phyloP scores from a whole-genome alignment of 2,113 vertebrate genomes.

The Zootoca vivipara region DNA sequence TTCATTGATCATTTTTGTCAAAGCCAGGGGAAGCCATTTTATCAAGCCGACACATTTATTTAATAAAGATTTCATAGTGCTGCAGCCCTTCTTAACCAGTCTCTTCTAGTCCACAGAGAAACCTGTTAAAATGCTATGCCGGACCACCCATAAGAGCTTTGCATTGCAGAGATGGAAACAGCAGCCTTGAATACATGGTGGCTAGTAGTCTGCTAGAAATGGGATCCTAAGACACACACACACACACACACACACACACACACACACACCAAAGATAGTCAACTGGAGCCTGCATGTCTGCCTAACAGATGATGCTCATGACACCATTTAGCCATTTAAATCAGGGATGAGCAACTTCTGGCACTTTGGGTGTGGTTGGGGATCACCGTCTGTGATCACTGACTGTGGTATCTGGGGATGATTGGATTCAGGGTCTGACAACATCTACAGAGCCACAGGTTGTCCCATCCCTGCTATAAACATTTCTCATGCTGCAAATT shows the following conservation, averaged over 20 bases:
- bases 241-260: too few relatives aligned
- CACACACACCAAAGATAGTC: too few relatives aligned
- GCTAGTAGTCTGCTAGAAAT: background rate
- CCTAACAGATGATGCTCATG: background rate
- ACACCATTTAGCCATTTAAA: background rate
- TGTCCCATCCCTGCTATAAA: background rate
- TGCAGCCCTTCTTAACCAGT: background rate
- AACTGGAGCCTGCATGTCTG: background rate
- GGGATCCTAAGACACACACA: background rate
- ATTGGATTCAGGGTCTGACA: background rate
- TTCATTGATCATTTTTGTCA: conserved; percentile 57
- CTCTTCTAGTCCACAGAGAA: background rate
- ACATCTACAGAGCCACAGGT: background rate
- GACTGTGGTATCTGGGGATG: background rate
- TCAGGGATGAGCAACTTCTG: background rate
- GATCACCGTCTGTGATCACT: background rate
- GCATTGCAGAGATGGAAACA: background rate
- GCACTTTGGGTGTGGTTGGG: background rate
- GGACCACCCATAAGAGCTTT: fast-evolving
- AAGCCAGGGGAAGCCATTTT: conserved; percentile 32
- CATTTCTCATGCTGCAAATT: background rate
- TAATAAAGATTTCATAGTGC: conserved; percentile 37
- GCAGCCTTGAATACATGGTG: background rate
- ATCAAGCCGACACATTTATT: conserved; percentile 49
- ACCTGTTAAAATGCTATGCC: background rate